Percentiles rank a stretch among this genome's conserved stretches.
phyloP scores from a whole-genome alignment of 2,888 invertebrate genomes.

The Tuta absoluta region DNA sequence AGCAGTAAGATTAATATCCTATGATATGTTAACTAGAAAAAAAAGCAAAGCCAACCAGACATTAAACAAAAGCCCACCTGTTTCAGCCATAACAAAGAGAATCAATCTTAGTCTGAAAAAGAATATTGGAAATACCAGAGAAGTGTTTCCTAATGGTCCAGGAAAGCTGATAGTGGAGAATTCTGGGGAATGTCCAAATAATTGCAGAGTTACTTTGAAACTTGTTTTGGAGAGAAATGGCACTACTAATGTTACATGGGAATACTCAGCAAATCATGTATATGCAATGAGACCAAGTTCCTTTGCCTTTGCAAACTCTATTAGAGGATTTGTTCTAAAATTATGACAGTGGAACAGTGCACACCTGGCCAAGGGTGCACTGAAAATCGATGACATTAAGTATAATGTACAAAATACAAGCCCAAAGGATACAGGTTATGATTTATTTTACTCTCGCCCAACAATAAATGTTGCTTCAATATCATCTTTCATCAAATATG shows the following conservation, averaged over 20 bases:
- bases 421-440: slow-evolving; percentile 66
- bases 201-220: slow-evolving; percentile 83
- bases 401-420: slow-evolving; percentile 74
- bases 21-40: slow-evolving; percentile 59
- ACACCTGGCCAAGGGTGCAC: slow-evolving; percentile 75
- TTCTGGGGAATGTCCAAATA: slow-evolving; percentile 85
- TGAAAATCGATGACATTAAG: slow-evolving; percentile 66
- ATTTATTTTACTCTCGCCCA: slow-evolving; percentile 67
- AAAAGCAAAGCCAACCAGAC: slow-evolving; percentile 59
- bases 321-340: slow-evolving; percentile 89
- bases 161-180: slow-evolving; percentile 86
- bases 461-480: slow-evolving; percentile 65
- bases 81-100: slow-evolving; percentile 69
- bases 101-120: slow-evolving; percentile 80
- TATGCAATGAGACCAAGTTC: slow-evolving; percentile 88
- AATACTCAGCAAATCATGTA: slow-evolving; percentile 83
- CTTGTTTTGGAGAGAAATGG: slow-evolving; percentile 80
- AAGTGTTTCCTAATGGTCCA: slow-evolving; percentile 82
- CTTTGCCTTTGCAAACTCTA: slow-evolving; percentile 82
- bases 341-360: slow-evolving; percentile 89
- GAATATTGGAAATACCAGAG: slow-evolving; percentile 79
- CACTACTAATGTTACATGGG: slow-evolving; percentile 80
- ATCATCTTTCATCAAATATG: slow-evolving; percentile 70
- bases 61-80: slow-evolving; percentile 50
- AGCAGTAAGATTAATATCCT: slow-evolving; percentile 70